Evolutionary conservation across 2,113 vertebrate species (phyloP).

Genomic region (Genyomyrus donnyi): DNA sequence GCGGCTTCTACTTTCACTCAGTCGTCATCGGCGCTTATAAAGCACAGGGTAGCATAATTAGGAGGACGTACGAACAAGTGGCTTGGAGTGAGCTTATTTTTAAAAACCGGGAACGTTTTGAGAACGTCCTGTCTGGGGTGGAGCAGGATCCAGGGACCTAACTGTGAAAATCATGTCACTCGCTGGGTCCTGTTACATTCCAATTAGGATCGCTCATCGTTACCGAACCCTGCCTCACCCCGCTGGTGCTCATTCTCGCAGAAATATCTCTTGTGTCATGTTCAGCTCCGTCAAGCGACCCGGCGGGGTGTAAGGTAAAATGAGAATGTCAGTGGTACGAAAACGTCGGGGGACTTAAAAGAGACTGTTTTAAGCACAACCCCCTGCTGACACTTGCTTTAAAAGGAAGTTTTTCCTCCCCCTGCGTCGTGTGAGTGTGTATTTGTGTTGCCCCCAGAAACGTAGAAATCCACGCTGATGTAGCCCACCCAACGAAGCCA

Average conservation of each 20-base stretch:
- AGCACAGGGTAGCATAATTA: slow-evolving; percentile 75
- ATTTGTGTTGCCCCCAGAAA: slow-evolving; percentile 29
- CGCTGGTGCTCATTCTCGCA: not conserved
- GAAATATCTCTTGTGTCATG: slow-evolving; percentile 19
- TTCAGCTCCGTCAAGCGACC: slow-evolving; percentile 32
- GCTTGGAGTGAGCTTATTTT: slow-evolving; percentile 26
- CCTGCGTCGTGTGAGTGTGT: slow-evolving; percentile 8
- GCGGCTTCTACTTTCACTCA: not conserved
- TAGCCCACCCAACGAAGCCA: not conserved
- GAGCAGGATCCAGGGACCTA: not conserved
- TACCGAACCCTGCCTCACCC: slow-evolving; percentile 6
- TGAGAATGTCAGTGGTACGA: slow-evolving; percentile 38
- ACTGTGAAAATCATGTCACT: slow-evolving; percentile 19
- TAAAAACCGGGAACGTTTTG: slow-evolving; percentile 30
- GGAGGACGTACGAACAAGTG: slow-evolving; percentile 62
- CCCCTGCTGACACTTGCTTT: slow-evolving; percentile 30
- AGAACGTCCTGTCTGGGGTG: slow-evolving; percentile 10
- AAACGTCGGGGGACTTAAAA: slow-evolving; percentile 40
- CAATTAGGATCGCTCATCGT: slow-evolving; percentile 11
- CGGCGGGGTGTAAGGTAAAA: slow-evolving; percentile 36
- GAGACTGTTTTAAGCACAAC: slow-evolving; percentile 35
- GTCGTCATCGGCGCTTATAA: slow-evolving; percentile 26
- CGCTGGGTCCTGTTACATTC: slow-evolving; percentile 21
- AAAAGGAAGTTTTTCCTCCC: not conserved
- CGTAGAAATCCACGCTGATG: not conserved